Evolutionary conservation across 2,888 invertebrate genomes (phyloP).

Genomic region (Timema cristinae): DNA sequence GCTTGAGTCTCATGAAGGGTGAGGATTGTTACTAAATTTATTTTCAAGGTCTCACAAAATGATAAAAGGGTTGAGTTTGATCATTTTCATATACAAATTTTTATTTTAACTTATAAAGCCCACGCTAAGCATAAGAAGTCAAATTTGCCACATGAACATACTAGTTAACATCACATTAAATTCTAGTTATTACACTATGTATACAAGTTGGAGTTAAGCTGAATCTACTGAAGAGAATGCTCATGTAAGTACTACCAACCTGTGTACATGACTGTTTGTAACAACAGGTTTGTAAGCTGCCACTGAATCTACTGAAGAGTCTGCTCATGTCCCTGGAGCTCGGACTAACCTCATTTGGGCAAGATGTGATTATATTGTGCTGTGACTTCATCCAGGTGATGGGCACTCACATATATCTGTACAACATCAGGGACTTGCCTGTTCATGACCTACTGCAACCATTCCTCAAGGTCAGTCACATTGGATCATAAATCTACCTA

Average conservation of each 20-base stretch:
- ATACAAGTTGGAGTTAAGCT: too few species aligned
- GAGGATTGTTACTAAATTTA: too few species aligned
- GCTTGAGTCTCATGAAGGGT: too few species aligned
- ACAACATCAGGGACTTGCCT: conserved; percentile 39
- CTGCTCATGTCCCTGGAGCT: conserved; percentile 56
- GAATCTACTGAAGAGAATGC: not conserved
- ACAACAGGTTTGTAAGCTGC: conserved; percentile 40
- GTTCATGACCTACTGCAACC: conserved; percentile 46
- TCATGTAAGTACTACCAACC: not conserved
- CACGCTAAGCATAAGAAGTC: too few species aligned
- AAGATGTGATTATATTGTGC: conserved; percentile 54
- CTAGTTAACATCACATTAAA: too few species aligned
- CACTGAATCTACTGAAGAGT: conserved; percentile 50
- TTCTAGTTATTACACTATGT: too few species aligned
- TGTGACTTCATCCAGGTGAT: conserved; percentile 57
- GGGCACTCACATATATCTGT: conserved; percentile 48
- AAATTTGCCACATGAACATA: too few species aligned
- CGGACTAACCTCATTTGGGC: conserved; percentile 57
- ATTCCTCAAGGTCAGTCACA: conserved; percentile 46
- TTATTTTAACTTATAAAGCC: too few species aligned
- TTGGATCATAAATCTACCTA: not conserved
- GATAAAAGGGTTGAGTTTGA: too few species aligned
- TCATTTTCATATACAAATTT: too few species aligned
- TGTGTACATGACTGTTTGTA: conserved; percentile 18
- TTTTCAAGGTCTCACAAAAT: too few species aligned